phyloP scores from a whole-genome alignment of 2,888 invertebrate genomes.

The Tiliacea citrago region DNA sequence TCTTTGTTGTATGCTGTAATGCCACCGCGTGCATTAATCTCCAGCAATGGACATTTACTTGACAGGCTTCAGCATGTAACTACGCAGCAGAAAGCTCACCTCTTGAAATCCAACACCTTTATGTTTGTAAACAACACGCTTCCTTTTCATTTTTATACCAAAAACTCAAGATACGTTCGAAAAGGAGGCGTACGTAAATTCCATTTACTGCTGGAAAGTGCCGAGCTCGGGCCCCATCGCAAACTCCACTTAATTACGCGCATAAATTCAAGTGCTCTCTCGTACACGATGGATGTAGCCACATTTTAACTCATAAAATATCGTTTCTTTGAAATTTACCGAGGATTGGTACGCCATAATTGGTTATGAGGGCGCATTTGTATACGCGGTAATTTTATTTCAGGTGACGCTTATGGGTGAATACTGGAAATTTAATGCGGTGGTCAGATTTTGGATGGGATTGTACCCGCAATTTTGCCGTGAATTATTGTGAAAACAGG shows the following conservation, averaged over 20 bases:
- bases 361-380: conserved; percentile 48
- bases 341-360: conserved; percentile 53
- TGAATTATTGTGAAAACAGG: conserved; percentile 19
- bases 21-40: not conserved
- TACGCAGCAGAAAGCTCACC: conserved; percentile 16
- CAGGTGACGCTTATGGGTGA: conserved; percentile 28
- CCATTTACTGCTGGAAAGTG: conserved; percentile 89
- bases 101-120: conserved; percentile 34
- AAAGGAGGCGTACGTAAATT: conserved; percentile 89
- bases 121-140: conserved; percentile 58
- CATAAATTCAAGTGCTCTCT: conserved; percentile 89
- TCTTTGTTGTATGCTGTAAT: not conserved
- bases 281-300: conserved; percentile 86
- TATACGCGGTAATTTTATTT: conserved; percentile 38
- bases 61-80: no score
- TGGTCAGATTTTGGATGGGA: conserved; percentile 42
- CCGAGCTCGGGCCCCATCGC: conserved; percentile 86
- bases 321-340: conserved; percentile 73
- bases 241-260: conserved; percentile 90
- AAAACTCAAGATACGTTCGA: conserved; percentile 81
- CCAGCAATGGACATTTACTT: not conserved
- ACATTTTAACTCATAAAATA: conserved; percentile 85
- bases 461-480: conserved; percentile 24
- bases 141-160: conserved; percentile 69
- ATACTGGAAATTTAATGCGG: conserved; percentile 39